Evolutionary conservation across 1,140 invertebrate genomes (phyloP), one percentile per base, ranked within the genome.

Genomic region (Danaus plexippus): DNA sequence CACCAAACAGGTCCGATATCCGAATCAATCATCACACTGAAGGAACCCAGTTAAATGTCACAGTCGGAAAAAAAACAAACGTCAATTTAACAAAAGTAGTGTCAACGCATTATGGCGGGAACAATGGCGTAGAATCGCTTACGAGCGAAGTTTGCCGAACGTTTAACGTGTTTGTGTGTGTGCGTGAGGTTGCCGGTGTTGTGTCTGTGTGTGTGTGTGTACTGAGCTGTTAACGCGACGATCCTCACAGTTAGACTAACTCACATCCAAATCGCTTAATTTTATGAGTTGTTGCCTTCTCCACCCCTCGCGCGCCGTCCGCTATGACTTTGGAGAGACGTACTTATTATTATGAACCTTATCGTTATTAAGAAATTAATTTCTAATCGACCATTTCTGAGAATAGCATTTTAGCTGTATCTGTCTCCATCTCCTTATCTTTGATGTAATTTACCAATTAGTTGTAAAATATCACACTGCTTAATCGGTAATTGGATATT

Each of bases 231-330:
- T 83, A 76, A 77, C 81, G 73, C 80, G 74, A 56, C 85, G 79
- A 75, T 84, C 66, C 77, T 77, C 85, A 73, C 78, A 80, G 83
- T 87, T 85, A 84, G 80, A 87, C 87, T 85, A 87, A 85, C 82
- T 85, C 79, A 70, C 82, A 85, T 82, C 82, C 83, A 85, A 87
- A 87, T 87, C 87, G 87, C 85, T 88, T 88, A 87, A 88, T 88
- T 88, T 88, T 88, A 88, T 88, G 87, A 88, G 87, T 88, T 87
- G 85, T 86, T 87, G 87, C 83, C 85, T 87, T 85, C 85, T 82
- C 83, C 83, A 85, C 84, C 84, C 80, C 83, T 80, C 77, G 70
- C 49, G 66, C 66, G 59, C 57, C 52, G 49, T 7, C 47, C 54
- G 70, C 13, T 58, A 59, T 80, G 66, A 80, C 77, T 65, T 87